Conservation (phyloP, 2,797 vertebrate species). For the Morelia viridis region DNA sequence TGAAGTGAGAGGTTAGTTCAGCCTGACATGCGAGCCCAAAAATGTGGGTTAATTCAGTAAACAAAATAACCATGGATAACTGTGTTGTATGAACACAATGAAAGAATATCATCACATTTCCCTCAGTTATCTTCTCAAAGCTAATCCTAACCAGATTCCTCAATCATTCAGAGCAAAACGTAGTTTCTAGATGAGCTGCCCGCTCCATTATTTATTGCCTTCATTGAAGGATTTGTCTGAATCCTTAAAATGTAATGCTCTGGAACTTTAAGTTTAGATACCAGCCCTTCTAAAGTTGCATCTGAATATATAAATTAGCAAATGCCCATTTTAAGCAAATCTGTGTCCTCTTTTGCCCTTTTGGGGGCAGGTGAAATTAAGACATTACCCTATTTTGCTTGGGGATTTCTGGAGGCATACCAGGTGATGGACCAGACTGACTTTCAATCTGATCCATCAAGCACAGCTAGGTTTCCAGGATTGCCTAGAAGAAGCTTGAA, state of each 20-base stretch:
- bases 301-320: neutral
- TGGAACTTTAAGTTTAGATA: neutral
- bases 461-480: neutral
- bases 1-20: neutral
- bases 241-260: neutral
- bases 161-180: neutral
- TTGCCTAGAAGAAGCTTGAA: neutral
- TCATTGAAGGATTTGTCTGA: neutral
- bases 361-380: neutral
- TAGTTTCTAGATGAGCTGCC: too few species aligned
- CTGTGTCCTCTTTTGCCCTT: neutral
- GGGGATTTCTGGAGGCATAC: neutral
- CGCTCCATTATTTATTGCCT: too few species aligned
- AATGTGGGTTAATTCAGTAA: neutral
- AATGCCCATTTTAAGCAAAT: neutral
- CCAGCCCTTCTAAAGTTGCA: neutral
- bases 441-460: neutral
- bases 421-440: neutral
- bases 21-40: neutral
- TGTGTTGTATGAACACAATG: neutral
- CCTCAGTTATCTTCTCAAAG: neutral
- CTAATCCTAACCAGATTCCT: neutral
- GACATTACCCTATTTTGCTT: neutral
- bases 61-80: neutral
- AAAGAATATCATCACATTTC: neutral